Evolutionary conservation across 2,888 invertebrate genomes (phyloP).

Genomic region (Cerceris ruficornis): DNA sequence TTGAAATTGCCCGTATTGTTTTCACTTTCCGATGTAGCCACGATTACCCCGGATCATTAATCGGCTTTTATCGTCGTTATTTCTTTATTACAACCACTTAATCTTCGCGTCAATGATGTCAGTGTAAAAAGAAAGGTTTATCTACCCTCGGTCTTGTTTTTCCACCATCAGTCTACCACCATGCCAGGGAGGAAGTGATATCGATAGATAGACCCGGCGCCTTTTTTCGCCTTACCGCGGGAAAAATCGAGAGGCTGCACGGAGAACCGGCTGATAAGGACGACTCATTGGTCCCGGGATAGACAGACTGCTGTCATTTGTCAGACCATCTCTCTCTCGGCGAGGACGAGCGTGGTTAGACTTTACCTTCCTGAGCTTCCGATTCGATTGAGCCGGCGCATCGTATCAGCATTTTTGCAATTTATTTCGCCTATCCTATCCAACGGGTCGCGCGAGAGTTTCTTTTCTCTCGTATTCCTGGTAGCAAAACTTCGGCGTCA

Average conservation of each 20-base stretch:
- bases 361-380: constrained; percentile 28
- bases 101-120: constrained; percentile 59
- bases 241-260: constrained; percentile 64
- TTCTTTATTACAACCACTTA: constrained; percentile 61
- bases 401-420: constrained; percentile 51
- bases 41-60: constrained; percentile 43
- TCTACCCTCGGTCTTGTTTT: constrained; percentile 68
- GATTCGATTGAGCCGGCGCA: constrained; percentile 52
- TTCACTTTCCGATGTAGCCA: neutral
- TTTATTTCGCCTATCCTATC: constrained; percentile 28
- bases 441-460: constrained; percentile 1
- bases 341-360: constrained; percentile 41
- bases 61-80: constrained; percentile 45
- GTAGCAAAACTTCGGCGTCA: neutral
- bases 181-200: constrained; percentile 69
- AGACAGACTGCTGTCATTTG: constrained; percentile 74
- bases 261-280: constrained; percentile 66
- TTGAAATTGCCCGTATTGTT: neutral
- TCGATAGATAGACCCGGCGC: constrained; percentile 66
- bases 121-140: constrained; percentile 62
- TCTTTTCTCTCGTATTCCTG: constrained; percentile 7
- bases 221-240: constrained; percentile 57
- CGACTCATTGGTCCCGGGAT: constrained; percentile 71
- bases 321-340: constrained; percentile 57
- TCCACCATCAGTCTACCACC: constrained; percentile 74